Base-by-base conservation (phyloP, 2,888 invertebrate species). In the Acronicta alni region DNA sequence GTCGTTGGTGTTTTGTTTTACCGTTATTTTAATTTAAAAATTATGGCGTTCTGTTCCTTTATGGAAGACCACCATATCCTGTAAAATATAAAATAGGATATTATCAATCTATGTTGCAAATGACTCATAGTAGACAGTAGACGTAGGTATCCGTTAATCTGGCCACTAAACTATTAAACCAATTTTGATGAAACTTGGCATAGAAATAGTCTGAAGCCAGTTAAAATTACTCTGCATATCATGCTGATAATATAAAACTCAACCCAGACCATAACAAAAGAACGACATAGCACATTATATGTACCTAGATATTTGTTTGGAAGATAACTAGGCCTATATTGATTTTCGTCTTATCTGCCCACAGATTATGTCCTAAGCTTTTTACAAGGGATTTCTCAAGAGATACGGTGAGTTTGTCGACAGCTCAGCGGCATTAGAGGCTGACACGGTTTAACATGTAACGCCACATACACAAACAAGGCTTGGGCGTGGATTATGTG, bases 341-440 rank as follows among this genome's bases (percentile, higher is more conserved):
- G 58, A 41, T 61, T 53, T 43, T 57, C 8, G 35, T 41, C 23
- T 70, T 74, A 74, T 77, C 77, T 67, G 17, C 38, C 14, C 43
- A 42, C 45, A 63, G 74, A 69, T 70, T 63, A 74, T 49, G 39
- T 72, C 48, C 30, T 67, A 63, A 67, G 75, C 72, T 59, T 75
- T 75, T 72, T 75, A 74, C 69, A 64, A 55, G 67, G 69, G 74
- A 69, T 62, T 58, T 58, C 64, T 68, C 57, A 74, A 58, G 65
- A 65, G 70, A 69, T 59, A 59, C 44, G 49, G 51, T 17, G 38
- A 69, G 74, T 69, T 63, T 57, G 42, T 51, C 44, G 37, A 57
- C 48, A 43, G 55, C 45, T 69, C 15, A n/a, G 37, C 30, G 44
- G 66, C 38, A 53, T 77, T 76, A 69, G 30, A 46, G 20, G 51